These are phyloP conservation scores for Helostoma temminkii DNA, from an alignment of 2,797 vertebrate genomes.

Conservation along the genomic window DNA sequence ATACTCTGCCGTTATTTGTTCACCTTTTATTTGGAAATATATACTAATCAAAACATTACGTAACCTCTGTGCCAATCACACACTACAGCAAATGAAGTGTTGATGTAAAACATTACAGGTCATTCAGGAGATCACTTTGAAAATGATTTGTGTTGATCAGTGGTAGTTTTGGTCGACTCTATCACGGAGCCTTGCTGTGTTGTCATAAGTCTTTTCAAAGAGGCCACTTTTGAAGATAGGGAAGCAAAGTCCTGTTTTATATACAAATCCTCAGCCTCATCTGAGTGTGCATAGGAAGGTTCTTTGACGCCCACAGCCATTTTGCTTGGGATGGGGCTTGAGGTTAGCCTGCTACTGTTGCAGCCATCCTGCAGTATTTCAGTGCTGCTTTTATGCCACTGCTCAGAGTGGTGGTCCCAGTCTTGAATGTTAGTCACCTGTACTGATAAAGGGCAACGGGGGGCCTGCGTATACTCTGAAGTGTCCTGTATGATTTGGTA, in stretches of 20 bases:
- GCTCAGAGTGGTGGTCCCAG: constrained; percentile 89
- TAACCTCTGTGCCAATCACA: constrained; percentile 79
- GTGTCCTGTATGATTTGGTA: constrained; percentile 80
- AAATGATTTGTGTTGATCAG: constrained; percentile 74
- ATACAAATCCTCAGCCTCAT: constrained; percentile 87
- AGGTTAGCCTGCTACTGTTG: constrained; percentile 71
- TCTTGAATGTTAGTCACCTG: constrained; percentile 92
- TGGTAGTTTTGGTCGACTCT: constrained; percentile 84
- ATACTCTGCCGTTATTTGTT: constrained; percentile 1
- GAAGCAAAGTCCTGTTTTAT: constrained; percentile 87
- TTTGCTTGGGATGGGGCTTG: constrained; percentile 55
- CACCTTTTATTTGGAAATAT: constrained; percentile 15
- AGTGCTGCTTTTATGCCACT: constrained; percentile 86
- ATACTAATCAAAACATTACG: constrained; percentile 21
- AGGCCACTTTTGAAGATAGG: constrained; percentile 87
- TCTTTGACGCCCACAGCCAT: constrained; percentile 81
- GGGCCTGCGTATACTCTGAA: constrained; percentile 79
- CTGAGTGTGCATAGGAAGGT: constrained; percentile 78
- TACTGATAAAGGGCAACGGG: constrained; percentile 89
- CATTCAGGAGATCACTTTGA: constrained; percentile 83
- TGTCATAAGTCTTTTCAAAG: constrained; percentile 88
- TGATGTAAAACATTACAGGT: constrained; percentile 85
- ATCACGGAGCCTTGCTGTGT: constrained; percentile 87
- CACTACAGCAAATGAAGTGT: constrained; percentile 92
- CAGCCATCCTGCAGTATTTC: constrained; percentile 63